Evolutionary conservation across 2,797 vertebrate genomes (phyloP), one percentile per base, ranked within the genome.

Genomic region (Sibirionetta formosa): DNA sequence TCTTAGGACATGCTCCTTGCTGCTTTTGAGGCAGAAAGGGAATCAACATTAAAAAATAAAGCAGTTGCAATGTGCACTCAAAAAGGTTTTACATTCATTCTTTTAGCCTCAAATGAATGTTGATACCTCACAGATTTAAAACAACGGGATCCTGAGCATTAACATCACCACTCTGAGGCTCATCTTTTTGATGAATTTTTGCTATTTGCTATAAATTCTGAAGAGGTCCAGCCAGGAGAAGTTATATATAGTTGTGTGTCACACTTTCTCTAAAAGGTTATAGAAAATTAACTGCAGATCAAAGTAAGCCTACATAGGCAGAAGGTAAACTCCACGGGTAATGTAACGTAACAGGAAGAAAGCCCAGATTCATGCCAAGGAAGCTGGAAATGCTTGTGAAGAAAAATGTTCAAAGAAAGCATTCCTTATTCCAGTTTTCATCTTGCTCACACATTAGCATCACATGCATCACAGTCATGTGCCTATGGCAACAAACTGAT

Each of bases 1-100:
- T 83, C 96, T 48, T 9, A 58, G 19, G 71, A 80, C 12, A 79
- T 16, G 16, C 40, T 97, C 80, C 72, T 51, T 87, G 17, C 29
- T 68, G 11, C 50, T 29, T 86, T 91, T 91, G 92, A 95, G 96
- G 60, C 66, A 75, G 70, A 76, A 57, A 86, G 8, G n/a, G 53
- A 81, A 63, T 61, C 44, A 56, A 33, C 69, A 65, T 11, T 73
- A 58, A 83, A 85, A 88, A 66, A 58, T 7, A 33, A 63, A 89
- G 63, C 33, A 78, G 20, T 64, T 70, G 31, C 17, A 88, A 31
- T 48, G 31, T 73, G 13, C 19, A 85, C 29, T 69, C 57, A 72
- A n/a, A 70, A 63, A 66, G 11, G 23, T 82, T 91, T 93, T 86
- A 57, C 36, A 78, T 29, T 88, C 23, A 66, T 82, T 60, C 35